Base-by-base conservation (phyloP, 53 echinoderm and acorn worm genomes). In the Holothuria scabra region DNA sequence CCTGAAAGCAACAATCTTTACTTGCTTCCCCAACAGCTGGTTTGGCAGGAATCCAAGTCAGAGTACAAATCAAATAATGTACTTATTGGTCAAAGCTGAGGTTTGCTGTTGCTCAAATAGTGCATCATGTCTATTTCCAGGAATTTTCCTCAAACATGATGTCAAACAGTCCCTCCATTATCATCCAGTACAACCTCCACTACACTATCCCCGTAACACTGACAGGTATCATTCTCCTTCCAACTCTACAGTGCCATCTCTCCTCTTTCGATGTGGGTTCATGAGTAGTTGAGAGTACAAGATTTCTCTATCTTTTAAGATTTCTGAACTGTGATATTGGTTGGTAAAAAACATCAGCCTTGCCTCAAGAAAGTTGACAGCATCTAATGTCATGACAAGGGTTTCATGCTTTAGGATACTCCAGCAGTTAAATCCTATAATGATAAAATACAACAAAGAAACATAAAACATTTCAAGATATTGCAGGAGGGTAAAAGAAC, bases 371-470 rank as follows among this genome's bases (percentile, higher is more conserved):
- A 93, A 90, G 33, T 97, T 85, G 46, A 92, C 89, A 3, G 94
- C 89, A 79, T 94, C 97, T n/a, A 97, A 80, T 21, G 97, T 97
- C 55, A 97, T 62, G 6, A 97, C 94, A 41, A 97, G 66, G 7
- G 97, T 97, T 76, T 91, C 80, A 69, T 97, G 94, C 71, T 97
- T 97, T 83, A 97, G 59, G 85, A 89, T 81, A 44, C 92, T 88
- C 85, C 85, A 94, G 22, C 94, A 94, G 84, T 97, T 97, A 28
- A 97, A 76, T 60, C 97, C 97, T 97, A 64, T 18, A 78, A 26
- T 33, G 59, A 12, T 20, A 52, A 59, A 85, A 48, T 41, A 35
- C 19, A 71, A 30, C 22, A 71, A 22, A 37, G 12, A 1, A 55
- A 25, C 24, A 49, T 5, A 24, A 30, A 21, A n/a, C 14, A 13